Evolutionary conservation across 2,113 vertebrate genomes (phyloP).

Genomic region (Ascaphus truei): DNA sequence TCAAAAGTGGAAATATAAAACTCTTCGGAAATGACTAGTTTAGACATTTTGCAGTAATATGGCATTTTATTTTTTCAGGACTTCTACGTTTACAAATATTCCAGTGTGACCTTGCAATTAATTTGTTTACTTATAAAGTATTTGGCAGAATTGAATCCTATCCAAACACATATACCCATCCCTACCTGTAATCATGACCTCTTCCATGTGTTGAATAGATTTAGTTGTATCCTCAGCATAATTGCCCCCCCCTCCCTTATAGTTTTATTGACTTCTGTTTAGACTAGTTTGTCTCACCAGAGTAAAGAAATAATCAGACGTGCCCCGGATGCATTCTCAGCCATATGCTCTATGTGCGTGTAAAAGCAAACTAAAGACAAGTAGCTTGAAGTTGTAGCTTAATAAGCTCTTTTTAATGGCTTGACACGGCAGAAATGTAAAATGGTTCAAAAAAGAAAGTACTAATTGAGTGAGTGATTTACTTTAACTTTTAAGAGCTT

Average conservation of each 20-base stretch:
- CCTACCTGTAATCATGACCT: too few relatives aligned
- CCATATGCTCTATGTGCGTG: constrained; percentile 20
- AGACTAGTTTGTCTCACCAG: constrained; percentile 13
- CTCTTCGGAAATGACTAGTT: too few relatives aligned
- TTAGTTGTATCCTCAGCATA: constrained; percentile 12
- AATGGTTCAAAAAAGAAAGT: constrained; percentile 4
- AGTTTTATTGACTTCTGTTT: constrained; percentile 23
- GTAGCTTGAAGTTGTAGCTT: constrained; percentile 16
- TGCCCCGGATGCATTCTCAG: constrained; percentile 14
- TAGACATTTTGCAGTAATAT: too few relatives aligned
- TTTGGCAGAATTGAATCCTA: too few relatives aligned
- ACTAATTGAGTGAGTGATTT: constrained; percentile 34
- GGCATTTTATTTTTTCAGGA: too few relatives aligned
- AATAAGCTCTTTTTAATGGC: constrained; percentile 22
- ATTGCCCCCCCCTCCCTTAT: neutral
- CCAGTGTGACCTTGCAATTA: too few relatives aligned
- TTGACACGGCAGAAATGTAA: constrained; percentile 30
- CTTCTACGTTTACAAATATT: too few relatives aligned
- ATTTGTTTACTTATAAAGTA: too few relatives aligned
- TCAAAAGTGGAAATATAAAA: too few relatives aligned
- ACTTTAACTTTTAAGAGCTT: constrained; percentile 23
- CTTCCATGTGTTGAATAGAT: constrained; percentile 1
- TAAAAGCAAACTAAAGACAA: constrained; percentile 9
- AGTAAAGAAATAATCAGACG: constrained; percentile 16
- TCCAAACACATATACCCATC: too few relatives aligned